These are phyloP conservation scores for Ceuthmochares aereus DNA, from an alignment of 2,113 vertebrate species.

Conservation along the genomic window DNA sequence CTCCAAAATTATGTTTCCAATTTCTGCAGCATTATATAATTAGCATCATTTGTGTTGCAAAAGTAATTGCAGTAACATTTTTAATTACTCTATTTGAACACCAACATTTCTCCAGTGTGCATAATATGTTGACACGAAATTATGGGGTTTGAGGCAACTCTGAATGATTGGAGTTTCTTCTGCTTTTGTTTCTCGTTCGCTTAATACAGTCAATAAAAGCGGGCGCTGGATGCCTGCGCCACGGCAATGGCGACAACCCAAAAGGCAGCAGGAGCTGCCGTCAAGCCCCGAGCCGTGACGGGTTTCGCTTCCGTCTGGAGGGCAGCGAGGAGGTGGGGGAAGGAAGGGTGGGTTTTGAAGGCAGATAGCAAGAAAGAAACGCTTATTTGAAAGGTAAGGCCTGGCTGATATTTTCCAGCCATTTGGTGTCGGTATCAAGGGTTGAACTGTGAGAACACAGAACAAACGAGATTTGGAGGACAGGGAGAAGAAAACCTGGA, in stretches of 20 bases:
- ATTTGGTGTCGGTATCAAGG: background rate
- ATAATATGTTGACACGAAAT: constrained; percentile 61
- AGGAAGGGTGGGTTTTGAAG: constrained; percentile 43
- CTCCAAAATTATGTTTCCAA: background rate
- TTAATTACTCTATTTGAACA: constrained; percentile 68
- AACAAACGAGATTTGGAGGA: background rate
- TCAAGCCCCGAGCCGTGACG: background rate
- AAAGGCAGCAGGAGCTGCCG: background rate
- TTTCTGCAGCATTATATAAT: constrained; percentile 67
- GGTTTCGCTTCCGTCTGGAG: constrained; percentile 66
- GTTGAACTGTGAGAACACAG: background rate
- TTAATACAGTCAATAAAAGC: constrained; percentile 1
- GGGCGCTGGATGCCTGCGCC: background rate
- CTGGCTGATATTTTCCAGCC: background rate
- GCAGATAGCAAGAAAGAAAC: background rate
- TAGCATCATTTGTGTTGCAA: constrained; percentile 66
- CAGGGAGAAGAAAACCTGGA: background rate
- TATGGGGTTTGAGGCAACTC: constrained; percentile 59
- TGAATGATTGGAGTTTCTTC: constrained; percentile 66
- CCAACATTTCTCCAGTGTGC: constrained; percentile 50
- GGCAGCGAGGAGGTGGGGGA: constrained; percentile 17
- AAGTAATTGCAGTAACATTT: constrained; percentile 72
- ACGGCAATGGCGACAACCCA: constrained; percentile 25
- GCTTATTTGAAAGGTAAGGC: background rate
- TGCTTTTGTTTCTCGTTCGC: constrained; percentile 59